Evolutionary conservation across 2,888 invertebrate species (phyloP), one percentile per base, ranked within the genome.

Genomic region (Aphodius granarius): DNA sequence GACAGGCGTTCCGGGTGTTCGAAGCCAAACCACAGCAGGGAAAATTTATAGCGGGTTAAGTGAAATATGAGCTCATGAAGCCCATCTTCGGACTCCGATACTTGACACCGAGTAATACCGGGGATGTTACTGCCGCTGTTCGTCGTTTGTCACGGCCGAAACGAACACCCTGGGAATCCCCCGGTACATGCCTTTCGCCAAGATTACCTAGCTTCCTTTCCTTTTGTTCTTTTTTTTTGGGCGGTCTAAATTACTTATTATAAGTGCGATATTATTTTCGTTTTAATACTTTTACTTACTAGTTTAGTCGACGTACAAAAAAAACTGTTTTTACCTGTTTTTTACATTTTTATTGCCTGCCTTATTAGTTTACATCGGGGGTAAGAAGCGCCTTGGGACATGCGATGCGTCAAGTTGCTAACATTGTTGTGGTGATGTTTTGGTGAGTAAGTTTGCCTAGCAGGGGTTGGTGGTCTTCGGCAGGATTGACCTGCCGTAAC

Each of bases 31-130:
- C 43, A 43, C 43, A 13, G 43, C 43, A 43, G 79, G 74, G 76
- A 81, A 82, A 84, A 85, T 86, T 85, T 85, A 85, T 85, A 83
- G 84, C 81, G 79, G 83, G 83, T 83, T 83, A 83, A 83, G 83
- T 84, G 84, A 84, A 84, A 83, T 82, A 84, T 83, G 83, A 83
- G 81, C 81, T 78, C 74, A 77, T 80, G 79, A 77, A 81, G 81
- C 80, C 78, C 80, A 75, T 75, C 76, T 78, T 82, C 80, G 79
- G 79, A 81, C 78, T 80, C 80, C 78, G 81, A 83, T 81, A 79
- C 83, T 83, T 84, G 84, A 84, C 85, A 83, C 81, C 76, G 82
- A 81, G 83, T 83, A 84, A 84, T 84, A 83, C 83, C 78, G 78
- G 77, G 73, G 73, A 73, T 74, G 68, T 71, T 73, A 71, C 71